Conservation (phyloP, 2,888 invertebrate genomes). For the Dastarcus helophoroides region DNA sequence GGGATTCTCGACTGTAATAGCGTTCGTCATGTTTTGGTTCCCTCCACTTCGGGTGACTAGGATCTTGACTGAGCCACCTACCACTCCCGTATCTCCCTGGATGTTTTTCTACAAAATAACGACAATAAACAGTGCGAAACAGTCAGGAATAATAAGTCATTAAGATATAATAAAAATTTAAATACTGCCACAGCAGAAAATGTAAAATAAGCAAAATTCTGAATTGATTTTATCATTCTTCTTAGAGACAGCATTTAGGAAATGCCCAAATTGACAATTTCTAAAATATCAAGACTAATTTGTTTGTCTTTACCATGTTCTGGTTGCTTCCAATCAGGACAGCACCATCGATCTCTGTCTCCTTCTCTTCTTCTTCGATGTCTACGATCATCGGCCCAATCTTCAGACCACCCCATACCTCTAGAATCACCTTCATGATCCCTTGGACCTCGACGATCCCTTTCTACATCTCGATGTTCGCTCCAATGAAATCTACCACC, state of each 20-base stretch:
- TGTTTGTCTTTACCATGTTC: slow-evolving; percentile 39
- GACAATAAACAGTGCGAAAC: too few species aligned
- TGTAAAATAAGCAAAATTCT: too few species aligned
- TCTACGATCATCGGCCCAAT: slow-evolving; percentile 26
- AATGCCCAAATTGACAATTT: too few species aligned
- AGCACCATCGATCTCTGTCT: slow-evolving; percentile 34
- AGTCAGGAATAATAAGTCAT: slow-evolving; percentile 5
- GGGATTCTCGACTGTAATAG: slow-evolving; percentile 32
- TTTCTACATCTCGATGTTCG: slow-evolving; percentile 24
- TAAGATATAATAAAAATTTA: slow-evolving; percentile 4
- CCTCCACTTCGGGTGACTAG: too few species aligned
- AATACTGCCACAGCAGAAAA: background rate
- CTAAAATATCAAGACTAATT: too few species aligned
- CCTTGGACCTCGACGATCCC: slow-evolving; percentile 18
- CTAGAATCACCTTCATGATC: slow-evolving; percentile 15
- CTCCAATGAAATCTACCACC: slow-evolving; percentile 25
- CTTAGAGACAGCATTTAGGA: too few species aligned
- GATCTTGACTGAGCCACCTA: too few species aligned
- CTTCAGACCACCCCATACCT: slow-evolving; percentile 26
- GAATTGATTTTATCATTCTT: too few species aligned
- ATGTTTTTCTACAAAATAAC: slow-evolving; percentile 22
- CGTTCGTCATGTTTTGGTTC: slow-evolving; percentile 35
- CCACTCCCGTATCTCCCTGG: slow-evolving; percentile 22
- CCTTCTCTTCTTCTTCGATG: slow-evolving; percentile 23
- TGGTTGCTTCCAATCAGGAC: slow-evolving; percentile 43